Conservation (phyloP, 1,140 invertebrate genomes). For the Anadara kagoshimensis region DNA sequence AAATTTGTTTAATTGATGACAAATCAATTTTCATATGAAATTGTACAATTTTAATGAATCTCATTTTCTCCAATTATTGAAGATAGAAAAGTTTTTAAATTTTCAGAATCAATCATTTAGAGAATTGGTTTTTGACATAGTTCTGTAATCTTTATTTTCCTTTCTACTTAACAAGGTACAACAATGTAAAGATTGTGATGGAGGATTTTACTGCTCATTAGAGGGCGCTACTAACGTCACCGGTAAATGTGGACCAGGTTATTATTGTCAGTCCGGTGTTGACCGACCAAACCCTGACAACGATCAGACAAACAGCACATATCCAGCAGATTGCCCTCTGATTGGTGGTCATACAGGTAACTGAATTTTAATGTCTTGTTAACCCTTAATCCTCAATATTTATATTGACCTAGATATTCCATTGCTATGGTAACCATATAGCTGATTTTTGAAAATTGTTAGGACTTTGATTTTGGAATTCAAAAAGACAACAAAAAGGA, state of each 20-base stretch:
- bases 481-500: too few species aligned
- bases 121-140: too few species aligned
- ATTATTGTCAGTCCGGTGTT: slow-evolving; percentile 68
- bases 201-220: slow-evolving; percentile 62
- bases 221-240: slow-evolving; percentile 61
- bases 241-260: slow-evolving; percentile 59
- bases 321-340: slow-evolving; percentile 62
- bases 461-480: too few species aligned
- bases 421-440: background rate
- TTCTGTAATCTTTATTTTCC: too few species aligned
- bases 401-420: background rate
- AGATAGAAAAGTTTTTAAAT: background rate
- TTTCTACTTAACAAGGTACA: slow-evolving; percentile 34
- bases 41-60: too few species aligned
- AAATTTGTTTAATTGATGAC: too few species aligned
- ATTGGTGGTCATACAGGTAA: slow-evolving; percentile 70
- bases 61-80: too few species aligned
- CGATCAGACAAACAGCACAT: slow-evolving; percentile 58
- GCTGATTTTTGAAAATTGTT: background rate
- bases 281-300: slow-evolving; percentile 66
- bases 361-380: background rate
- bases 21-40: background rate
- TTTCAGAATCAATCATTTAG: too few species aligned
- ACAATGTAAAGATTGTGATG: slow-evolving; percentile 68
- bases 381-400: background rate